Conservation (phyloP, 1,140 invertebrate species). For the Atta texana region DNA sequence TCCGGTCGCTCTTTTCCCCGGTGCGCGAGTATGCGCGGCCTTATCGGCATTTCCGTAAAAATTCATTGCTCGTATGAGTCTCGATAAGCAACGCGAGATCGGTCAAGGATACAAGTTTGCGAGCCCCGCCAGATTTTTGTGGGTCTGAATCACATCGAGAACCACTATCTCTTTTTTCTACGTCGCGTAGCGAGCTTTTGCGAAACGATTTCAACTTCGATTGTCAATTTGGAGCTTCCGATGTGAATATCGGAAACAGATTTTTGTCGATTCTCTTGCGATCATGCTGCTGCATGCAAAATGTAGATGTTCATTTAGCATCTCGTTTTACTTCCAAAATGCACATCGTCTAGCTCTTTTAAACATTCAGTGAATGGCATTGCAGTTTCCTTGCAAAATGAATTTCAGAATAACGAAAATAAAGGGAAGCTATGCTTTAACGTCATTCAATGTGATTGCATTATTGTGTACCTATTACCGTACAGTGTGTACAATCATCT, state of each 20-base stretch:
- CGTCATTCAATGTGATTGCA: background rate
- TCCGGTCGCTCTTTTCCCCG: conserved; percentile 20
- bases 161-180: background rate
- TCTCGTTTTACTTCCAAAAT: conserved; percentile 28
- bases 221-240: conserved; percentile 41
- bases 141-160: background rate
- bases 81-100: conserved; percentile 43
- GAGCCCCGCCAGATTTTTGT: conserved; percentile 18
- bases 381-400: conserved; percentile 11
- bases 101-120: conserved; percentile 49
- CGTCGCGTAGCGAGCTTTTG: background rate
- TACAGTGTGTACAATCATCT: too few relatives aligned
- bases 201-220: conserved; percentile 11
- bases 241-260: conserved; percentile 54
- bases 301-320: conserved; percentile 8
- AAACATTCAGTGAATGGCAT: background rate
- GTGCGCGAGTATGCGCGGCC: conserved; percentile 9
- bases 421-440: background rate
- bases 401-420: conserved; percentile 10
- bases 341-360: background rate
- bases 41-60: conserved; percentile 64
- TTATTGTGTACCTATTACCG: background rate
- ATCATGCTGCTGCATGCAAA: background rate
- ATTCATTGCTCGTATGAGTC: conserved; percentile 50
- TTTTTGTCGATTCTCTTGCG: conserved; percentile 31